A percentile compares a stretch with the other conserved stretches of the same genome.
These are phyloP conservation scores for Heteromurus nitidus DNA, from an alignment of 2,888 invertebrate species.

Conservation along the genomic window DNA sequence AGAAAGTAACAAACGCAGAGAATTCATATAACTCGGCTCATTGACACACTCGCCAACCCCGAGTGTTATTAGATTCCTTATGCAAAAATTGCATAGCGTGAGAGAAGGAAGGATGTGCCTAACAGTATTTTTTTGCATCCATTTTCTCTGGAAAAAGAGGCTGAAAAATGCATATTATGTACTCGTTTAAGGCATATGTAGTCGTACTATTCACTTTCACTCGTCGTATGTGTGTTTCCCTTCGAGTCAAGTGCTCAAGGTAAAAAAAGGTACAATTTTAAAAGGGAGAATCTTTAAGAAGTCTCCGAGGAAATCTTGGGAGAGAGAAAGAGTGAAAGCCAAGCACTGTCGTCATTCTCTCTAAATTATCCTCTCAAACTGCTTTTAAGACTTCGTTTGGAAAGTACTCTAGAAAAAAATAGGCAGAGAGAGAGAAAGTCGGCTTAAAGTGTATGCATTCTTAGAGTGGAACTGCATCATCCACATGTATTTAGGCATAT, in stretches of 20 bases:
- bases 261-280: conserved; percentile 16
- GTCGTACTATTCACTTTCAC: too few relatives aligned
- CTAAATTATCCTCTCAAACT: conserved; percentile 39
- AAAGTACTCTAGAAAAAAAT: not conserved
- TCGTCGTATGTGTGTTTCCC: too few relatives aligned
- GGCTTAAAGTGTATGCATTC: not conserved
- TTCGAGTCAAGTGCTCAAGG: conserved; percentile 18
- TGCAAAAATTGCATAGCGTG: too few relatives aligned
- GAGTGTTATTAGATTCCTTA: too few relatives aligned
- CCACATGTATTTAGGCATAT: not conserved
- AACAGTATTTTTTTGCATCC: too few relatives aligned
- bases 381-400: conserved; percentile 17
- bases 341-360: conserved; percentile 18
- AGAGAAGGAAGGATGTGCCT: too few relatives aligned
- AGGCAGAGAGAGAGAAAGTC: too few relatives aligned
- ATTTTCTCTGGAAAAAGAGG: too few relatives aligned
- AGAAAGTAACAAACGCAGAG: not conserved
- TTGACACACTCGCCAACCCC: not conserved
- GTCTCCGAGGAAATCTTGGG: conserved; percentile 43
- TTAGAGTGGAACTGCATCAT: not conserved
- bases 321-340: conserved; percentile 10
- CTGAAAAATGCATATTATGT: too few relatives aligned
- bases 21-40: not conserved
- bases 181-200: too few relatives aligned
- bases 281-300: conserved; percentile 28